Conservation (phyloP, 2,888 invertebrate species). For the Leptura quadrifasciata region DNA sequence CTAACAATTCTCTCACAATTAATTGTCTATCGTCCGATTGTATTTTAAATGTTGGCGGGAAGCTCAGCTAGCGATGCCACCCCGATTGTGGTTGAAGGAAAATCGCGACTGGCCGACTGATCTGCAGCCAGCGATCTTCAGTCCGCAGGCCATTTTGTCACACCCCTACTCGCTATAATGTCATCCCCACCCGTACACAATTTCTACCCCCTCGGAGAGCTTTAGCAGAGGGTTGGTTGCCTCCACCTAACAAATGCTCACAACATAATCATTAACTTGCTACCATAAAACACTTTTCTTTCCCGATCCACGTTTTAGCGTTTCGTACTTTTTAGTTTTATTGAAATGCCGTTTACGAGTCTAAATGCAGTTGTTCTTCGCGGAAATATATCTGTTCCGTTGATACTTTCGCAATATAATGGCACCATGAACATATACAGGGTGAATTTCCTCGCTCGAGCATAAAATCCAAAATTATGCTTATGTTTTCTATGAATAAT, state of each 20-base stretch:
- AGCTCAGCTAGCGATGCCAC: constrained; percentile 27
- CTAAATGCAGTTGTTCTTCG: constrained; percentile 4
- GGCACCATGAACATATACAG: no score
- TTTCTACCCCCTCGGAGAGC: constrained; percentile 62
- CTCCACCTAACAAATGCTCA: constrained; percentile 38
- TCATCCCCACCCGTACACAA: constrained; percentile 68
- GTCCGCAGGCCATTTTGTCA: constrained; percentile 80
- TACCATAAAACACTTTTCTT: constrained; percentile 50
- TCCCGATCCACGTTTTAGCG: constrained; percentile 14
- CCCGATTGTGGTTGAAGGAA: constrained; percentile 51
- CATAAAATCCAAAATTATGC: no score
- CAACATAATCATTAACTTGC: constrained; percentile 56
- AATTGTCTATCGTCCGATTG: not conserved
- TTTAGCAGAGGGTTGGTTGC: constrained; percentile 52
- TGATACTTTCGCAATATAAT: no score
- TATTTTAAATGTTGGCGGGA: constrained; percentile 49
- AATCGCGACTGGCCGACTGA: constrained; percentile 71
- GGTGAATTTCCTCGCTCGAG: no score
- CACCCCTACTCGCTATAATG: constrained; percentile 71
- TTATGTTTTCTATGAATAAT: no score
- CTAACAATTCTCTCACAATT: not conserved
- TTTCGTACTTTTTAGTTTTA: constrained; percentile 42
- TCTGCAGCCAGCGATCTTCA: constrained; percentile 72
- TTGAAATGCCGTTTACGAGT: not conserved
- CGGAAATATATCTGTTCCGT: not conserved